Evolutionary conservation across 1,140 invertebrate genomes (phyloP).

Genomic region (Heliconius himera): DNA sequence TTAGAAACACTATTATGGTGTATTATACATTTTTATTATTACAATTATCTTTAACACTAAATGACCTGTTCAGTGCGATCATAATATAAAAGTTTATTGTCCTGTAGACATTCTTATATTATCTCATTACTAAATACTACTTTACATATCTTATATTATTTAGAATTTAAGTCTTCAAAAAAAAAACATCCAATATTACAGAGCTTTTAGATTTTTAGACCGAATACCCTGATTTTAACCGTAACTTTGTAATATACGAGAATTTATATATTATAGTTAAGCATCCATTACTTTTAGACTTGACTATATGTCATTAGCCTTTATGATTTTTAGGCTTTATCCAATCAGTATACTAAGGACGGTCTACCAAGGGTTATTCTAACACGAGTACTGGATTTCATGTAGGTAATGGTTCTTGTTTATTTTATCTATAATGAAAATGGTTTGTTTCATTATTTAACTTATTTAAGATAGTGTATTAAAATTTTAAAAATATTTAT

Average conservation of each 20-base stretch:
- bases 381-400: neutral
- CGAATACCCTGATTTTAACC: neutral
- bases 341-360: neutral
- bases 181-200: neutral
- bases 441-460: too few relatives aligned
- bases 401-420: neutral
- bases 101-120: neutral
- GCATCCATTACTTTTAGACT: neutral
- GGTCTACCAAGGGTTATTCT: conserved; percentile 3
- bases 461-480: too few relatives aligned
- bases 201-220: neutral
- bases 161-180: neutral
- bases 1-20: too few relatives aligned
- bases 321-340: neutral
- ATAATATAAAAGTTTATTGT: neutral
- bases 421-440: too few relatives aligned
- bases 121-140: too few relatives aligned
- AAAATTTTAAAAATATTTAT: too few relatives aligned
- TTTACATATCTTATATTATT: neutral
- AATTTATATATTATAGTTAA: neutral
- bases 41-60: too few relatives aligned
- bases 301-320: neutral
- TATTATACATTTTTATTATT: too few relatives aligned
- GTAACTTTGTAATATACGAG: neutral
- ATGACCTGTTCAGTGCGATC: too few relatives aligned